These are phyloP conservation scores for Eumeta japonica DNA, from an alignment of 1,140 invertebrate genomes.

Conservation along the genomic window DNA sequence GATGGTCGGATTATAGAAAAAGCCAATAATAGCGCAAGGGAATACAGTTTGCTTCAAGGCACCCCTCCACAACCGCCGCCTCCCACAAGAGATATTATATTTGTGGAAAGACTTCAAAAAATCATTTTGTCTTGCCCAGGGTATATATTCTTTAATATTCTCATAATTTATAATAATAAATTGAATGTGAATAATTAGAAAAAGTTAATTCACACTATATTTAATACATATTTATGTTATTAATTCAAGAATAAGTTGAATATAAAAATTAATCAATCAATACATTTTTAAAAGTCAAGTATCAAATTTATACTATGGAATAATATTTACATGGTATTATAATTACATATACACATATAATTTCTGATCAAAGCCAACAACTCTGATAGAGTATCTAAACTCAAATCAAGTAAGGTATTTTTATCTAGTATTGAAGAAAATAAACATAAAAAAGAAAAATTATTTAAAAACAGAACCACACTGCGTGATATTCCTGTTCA, in stretches of 20 bases:
- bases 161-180: background rate
- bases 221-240: too few species aligned
- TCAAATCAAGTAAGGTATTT: too few species aligned
- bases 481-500: conserved; percentile 19
- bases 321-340: too few species aligned
- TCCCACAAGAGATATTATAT: conserved; percentile 47
- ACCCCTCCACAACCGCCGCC: conserved; percentile 44
- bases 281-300: too few species aligned
- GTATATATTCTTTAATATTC: conserved; percentile 28
- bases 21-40: conserved; percentile 62
- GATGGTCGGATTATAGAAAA: conserved; percentile 56
- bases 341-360: too few species aligned
- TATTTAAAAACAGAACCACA: conserved; percentile 14
- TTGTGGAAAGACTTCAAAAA: conserved; percentile 35
- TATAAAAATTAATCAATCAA: too few species aligned
- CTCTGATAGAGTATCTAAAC: too few species aligned
- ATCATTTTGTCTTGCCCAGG: conserved; percentile 58
- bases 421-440: too few species aligned
- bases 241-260: too few species aligned
- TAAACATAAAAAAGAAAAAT: background rate
- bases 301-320: too few species aligned
- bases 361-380: too few species aligned
- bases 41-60: conserved; percentile 59
- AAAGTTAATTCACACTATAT: too few species aligned
- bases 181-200: background rate